Percentiles rank a stretch among this genome's conserved stretches.
Conservation (phyloP, 2,113 vertebrate genomes). For the Pleuronectes platessa region DNA sequence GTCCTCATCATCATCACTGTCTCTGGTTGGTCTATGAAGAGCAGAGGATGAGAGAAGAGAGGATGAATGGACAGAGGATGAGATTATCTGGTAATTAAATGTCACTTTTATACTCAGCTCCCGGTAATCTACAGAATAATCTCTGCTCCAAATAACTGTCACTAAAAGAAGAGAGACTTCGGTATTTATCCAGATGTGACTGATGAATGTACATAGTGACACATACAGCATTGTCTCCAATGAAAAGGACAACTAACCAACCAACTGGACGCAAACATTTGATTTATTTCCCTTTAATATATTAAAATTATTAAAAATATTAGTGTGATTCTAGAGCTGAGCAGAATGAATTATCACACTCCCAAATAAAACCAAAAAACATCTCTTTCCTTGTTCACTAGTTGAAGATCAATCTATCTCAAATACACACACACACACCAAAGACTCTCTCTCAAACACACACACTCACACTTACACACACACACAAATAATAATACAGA, state of each 20-base stretch:
- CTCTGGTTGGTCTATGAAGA: constrained; percentile 89
- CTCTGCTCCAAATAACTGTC: constrained; percentile 30
- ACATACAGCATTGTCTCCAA: no score
- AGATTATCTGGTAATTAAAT: constrained; percentile 50
- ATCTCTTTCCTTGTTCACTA: no score
- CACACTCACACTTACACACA: background rate
- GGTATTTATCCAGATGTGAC: no score
- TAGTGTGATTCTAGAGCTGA: background rate
- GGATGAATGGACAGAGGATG: constrained; percentile 13
- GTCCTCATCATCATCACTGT: constrained; percentile 97
- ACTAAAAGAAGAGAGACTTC: no score
- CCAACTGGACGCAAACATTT: no score
- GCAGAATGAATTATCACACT: no score
- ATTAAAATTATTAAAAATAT: no score
- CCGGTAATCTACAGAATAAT: constrained; percentile 18
- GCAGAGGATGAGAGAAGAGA: background rate
- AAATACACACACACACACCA: background rate
- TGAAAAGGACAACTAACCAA: no score
- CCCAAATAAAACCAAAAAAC: no score
- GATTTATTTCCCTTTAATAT: background rate
- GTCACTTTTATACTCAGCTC: constrained; percentile 11
- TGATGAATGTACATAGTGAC: no score
- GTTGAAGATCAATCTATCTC: no score
- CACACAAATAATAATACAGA: constrained; percentile 44
- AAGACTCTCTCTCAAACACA: no score